A percentile compares a stretch with the other conserved stretches of the same genome.
These are phyloP conservation scores for Urocolius indicus DNA, from an alignment of 2,113 vertebrate genomes.

Conservation along the genomic window DNA sequence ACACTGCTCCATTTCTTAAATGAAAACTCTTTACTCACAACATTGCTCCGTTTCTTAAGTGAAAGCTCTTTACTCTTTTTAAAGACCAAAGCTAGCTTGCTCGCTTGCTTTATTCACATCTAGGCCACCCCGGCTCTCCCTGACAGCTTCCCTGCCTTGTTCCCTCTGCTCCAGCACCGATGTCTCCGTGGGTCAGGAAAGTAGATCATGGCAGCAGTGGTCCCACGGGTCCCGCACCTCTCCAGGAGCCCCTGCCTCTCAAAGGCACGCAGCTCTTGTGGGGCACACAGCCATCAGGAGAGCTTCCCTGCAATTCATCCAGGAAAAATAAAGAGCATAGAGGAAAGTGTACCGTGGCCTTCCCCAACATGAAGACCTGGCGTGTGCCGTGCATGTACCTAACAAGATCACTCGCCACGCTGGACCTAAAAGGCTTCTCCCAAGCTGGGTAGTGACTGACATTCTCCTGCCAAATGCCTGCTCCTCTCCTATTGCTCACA, in stretches of 20 bases:
- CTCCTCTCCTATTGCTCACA: background rate
- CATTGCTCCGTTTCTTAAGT: too few species aligned
- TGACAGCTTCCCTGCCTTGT: background rate
- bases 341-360: accelerated
- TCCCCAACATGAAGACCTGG: too few species aligned
- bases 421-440: background rate
- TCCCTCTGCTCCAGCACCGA: background rate
- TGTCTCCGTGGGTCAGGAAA: background rate
- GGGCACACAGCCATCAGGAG: background rate
- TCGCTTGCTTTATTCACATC: background rate
- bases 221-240: background rate
- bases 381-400: accelerated
- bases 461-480: background rate
- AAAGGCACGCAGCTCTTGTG: background rate
- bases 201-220: background rate
- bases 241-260: background rate
- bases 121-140: background rate
- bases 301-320: accelerated
- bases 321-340: background rate
- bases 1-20: accelerated
- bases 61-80: background rate
- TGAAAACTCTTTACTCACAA: background rate
- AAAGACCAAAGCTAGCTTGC: background rate
- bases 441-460: accelerated
- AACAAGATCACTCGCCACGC: accelerated